phyloP scores from a whole-genome alignment of 2,113 vertebrate genomes.

The Nansenia antarctica region DNA sequence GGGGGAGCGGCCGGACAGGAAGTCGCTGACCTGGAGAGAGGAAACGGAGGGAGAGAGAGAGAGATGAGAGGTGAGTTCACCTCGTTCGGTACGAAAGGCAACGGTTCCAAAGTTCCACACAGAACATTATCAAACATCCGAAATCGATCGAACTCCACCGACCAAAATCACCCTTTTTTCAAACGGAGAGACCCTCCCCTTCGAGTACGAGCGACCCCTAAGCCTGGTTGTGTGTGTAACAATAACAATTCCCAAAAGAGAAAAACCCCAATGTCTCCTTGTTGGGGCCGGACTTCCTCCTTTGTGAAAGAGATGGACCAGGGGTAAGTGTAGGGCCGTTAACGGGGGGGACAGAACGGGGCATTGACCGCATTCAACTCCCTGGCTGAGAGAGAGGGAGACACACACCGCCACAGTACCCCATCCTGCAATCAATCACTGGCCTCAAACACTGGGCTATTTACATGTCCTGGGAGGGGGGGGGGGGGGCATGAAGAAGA shows the following conservation, averaged over 20 bases:
- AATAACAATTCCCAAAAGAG: too few species aligned
- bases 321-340: conserved; percentile 19
- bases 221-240: too few species aligned
- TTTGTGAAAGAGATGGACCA: conserved; percentile 33
- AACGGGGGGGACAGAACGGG: conserved; percentile 35
- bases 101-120: neutral
- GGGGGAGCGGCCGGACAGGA: conserved; percentile 94
- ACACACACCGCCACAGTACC: conserved; percentile 26
- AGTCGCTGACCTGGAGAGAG: conserved; percentile 91
- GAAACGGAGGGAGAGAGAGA: conserved; percentile 11
- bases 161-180: too few species aligned
- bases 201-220: too few species aligned
- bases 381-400: conserved; percentile 22
- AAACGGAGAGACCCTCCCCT: too few species aligned
- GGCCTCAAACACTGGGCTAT: conserved; percentile 51
- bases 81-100: neutral
- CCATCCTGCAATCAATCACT: conserved; percentile 22
- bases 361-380: conserved; percentile 28
- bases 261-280: too few species aligned
- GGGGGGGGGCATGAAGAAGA: conserved; percentile 41
- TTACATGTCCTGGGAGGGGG: conserved; percentile 48
- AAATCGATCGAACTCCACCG: too few species aligned
- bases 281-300: conserved; percentile 18
- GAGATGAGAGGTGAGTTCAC: neutral
- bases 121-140: neutral